Percentiles rank a stretch among this genome's conserved stretches.
phyloP scores from a whole-genome alignment of 2,888 invertebrate species.

The Hypselothyrea guttata region DNA sequence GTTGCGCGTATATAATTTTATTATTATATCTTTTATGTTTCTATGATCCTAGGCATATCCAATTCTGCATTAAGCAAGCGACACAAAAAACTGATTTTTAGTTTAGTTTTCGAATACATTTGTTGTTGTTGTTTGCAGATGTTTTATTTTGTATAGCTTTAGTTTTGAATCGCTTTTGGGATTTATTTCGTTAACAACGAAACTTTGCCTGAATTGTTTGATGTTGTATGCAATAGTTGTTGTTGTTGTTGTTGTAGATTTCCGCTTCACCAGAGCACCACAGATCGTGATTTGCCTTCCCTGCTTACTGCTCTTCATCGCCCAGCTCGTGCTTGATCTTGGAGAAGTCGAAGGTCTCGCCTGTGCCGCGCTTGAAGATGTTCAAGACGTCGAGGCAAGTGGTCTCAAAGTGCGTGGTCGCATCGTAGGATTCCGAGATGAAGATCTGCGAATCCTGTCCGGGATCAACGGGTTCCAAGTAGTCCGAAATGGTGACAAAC shows the following conservation, averaged over 20 bases:
- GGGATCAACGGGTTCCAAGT: conserved; percentile 95
- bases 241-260: conserved; percentile 25
- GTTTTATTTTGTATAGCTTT: conserved; percentile 16
- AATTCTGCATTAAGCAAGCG: conserved; percentile 71
- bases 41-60: conserved; percentile 50
- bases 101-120: conserved; percentile 5
- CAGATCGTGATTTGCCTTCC: too few species aligned
- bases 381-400: conserved; percentile 99
- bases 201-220: conserved; percentile 4
- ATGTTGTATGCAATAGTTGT: neutral
- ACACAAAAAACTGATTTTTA: conserved; percentile 14
- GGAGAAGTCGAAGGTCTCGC: conserved; percentile 97
- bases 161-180: conserved; percentile 37
- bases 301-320: conserved; percentile 92
- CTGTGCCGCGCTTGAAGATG: conserved; percentile 95
- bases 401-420: conserved; percentile 99
- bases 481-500: conserved; percentile 92
- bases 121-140: conserved; percentile 19
- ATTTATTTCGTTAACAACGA: conserved; percentile 29
- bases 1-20: conserved; percentile 34
- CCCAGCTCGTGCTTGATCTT: conserved; percentile 96
- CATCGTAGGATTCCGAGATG: conserved; percentile 98
- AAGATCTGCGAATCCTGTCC: conserved; percentile 95
- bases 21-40: conserved; percentile 42
- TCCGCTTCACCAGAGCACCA: conserved; percentile 1